phyloP scores from a whole-genome alignment of 2,113 vertebrate species.

The Menura novaehollandiae region DNA sequence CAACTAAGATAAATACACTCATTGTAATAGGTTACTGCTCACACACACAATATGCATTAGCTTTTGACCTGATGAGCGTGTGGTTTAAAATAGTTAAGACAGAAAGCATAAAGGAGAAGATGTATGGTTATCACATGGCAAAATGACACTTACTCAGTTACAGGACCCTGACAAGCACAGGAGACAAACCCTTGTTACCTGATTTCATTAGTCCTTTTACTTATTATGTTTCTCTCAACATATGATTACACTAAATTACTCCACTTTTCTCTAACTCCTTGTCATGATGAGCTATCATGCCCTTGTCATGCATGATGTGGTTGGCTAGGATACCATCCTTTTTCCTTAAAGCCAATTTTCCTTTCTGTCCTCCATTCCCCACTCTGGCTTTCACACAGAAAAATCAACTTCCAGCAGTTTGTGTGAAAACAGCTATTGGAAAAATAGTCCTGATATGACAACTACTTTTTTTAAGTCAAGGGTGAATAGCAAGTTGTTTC shows the following conservation, averaged over 20 bases:
- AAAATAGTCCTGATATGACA: not conserved
- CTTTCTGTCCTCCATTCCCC: not conserved
- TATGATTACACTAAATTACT: not conserved
- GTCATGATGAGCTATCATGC: not conserved
- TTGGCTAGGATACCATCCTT: not conserved
- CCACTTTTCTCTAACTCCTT: not conserved
- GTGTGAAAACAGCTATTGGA: not conserved
- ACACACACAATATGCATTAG: slow-evolving; percentile 19
- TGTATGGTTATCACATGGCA: not conserved
- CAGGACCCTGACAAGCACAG: not conserved
- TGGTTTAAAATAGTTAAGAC: not conserved
- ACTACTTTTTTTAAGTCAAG: not conserved
- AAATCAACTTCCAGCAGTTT: not conserved
- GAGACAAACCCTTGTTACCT: not conserved
- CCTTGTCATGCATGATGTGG: not conserved
- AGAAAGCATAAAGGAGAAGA: not conserved
- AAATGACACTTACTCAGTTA: not conserved
- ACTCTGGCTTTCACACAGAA: not conserved
- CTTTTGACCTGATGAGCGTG: not conserved
- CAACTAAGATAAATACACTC: slow-evolving; percentile 3
- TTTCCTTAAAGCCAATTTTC: not conserved
- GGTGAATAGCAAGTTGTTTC: not conserved
- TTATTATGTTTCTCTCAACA: not conserved
- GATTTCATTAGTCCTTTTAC: not conserved
- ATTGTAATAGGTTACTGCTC: not conserved